Conservation (phyloP, 2,888 invertebrate species). For the Plutella xylostella region DNA sequence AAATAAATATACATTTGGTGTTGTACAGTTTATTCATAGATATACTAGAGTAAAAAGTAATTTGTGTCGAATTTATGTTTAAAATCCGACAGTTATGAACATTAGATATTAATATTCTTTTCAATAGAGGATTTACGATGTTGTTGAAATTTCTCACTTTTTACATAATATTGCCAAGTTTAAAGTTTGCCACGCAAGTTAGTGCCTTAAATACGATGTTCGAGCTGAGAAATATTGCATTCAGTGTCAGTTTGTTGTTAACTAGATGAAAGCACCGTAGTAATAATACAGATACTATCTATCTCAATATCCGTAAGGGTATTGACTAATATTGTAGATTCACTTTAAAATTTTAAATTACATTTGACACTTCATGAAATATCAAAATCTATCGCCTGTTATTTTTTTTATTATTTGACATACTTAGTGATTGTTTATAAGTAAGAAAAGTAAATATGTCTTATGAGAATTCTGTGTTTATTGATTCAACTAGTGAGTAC, state of each 20-base stretch:
- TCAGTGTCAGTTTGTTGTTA: neutral
- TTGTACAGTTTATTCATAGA: too few species aligned
- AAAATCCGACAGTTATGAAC: too few species aligned
- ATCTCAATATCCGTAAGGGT: neutral
- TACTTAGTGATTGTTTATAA: neutral
- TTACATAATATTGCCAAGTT: too few species aligned
- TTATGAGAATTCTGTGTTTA: neutral
- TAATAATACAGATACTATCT: too few species aligned
- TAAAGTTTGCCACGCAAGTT: too few species aligned
- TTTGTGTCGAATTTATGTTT: too few species aligned
- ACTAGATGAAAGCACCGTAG: neutral
- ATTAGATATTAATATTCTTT: too few species aligned
- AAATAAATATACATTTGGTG: too few species aligned
- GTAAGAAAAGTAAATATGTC: neutral
- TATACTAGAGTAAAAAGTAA: too few species aligned
- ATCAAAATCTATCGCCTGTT: neutral
- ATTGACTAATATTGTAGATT: neutral
- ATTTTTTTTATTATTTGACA: neutral
- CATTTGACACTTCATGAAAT: neutral
- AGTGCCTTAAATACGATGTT: too few species aligned
- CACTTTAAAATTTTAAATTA: neutral
- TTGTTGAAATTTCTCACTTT: too few species aligned
- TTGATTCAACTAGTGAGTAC: neutral
- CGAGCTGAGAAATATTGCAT: neutral
- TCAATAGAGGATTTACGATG: too few species aligned